A percentile compares a stretch with the other conserved stretches of the same genome.
Conservation (phyloP, 2,797 vertebrate species). For the Diceros bicornis region DNA sequence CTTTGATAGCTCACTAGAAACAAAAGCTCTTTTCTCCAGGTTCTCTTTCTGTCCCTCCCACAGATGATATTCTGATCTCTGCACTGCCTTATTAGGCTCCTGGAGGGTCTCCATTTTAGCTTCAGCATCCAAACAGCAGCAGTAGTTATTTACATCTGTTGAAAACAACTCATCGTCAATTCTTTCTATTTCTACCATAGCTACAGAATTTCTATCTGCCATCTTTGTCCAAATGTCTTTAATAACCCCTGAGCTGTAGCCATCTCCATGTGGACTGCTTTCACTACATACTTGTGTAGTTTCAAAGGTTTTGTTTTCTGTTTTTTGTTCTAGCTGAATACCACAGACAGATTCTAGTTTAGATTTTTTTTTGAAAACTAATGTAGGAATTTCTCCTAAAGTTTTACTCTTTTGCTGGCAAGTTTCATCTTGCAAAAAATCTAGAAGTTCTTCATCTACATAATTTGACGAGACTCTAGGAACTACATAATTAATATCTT, state of each 20-base stretch:
- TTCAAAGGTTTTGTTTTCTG: conserved; percentile 94
- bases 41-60: conserved; percentile 97
- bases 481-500: conserved; percentile 95
- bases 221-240: conserved; percentile 99
- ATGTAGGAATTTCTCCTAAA: conserved; percentile 92
- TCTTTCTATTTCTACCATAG: conserved; percentile 91
- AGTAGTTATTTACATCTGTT: conserved; percentile 93
- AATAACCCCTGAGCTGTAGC: conserved; percentile 99
- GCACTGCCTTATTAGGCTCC: conserved; percentile 95
- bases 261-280: conserved; percentile 93
- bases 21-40: conserved; percentile 92
- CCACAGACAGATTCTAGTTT: conserved; percentile 99
- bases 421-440: conserved; percentile 95
- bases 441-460: conserved; percentile 97
- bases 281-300: conserved; percentile 92
- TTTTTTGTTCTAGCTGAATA: conserved; percentile 96
- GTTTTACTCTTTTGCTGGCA: conserved; percentile 92
- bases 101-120: conserved; percentile 91
- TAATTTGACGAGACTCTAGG: conserved; percentile 96
- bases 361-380: conserved; percentile 96
- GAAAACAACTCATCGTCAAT: conserved; percentile 93
- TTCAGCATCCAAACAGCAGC: conserved; percentile 95
- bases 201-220: conserved; percentile 91
- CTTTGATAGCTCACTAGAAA: conserved; percentile 93
- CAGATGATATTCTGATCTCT: conserved; percentile 97